phyloP scores from a whole-genome alignment of 2,113 vertebrate species.

The Pelobates fuscus region DNA sequence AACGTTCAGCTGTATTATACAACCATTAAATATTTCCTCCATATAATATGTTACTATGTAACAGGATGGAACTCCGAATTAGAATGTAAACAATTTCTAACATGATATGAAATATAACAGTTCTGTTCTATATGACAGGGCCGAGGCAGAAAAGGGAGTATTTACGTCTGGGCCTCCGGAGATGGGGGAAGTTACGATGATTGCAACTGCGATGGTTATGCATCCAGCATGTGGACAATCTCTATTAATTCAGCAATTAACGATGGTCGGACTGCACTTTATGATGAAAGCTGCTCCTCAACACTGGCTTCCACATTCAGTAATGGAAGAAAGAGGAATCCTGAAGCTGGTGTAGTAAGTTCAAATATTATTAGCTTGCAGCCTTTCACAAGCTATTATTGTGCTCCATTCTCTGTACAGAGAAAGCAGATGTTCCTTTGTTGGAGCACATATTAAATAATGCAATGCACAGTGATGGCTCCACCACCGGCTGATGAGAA shows the following conservation, averaged over 20 bases:
- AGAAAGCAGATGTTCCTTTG: conserved; percentile 45
- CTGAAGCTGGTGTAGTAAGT: conserved; percentile 94
- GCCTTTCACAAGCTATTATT: not conserved
- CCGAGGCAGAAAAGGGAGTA: conserved; percentile 93
- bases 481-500: conserved; percentile 27
- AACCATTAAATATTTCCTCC: too few species aligned
- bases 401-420: conserved; percentile 4
- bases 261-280: conserved; percentile 91
- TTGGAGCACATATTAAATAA: conserved; percentile 35
- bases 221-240: conserved; percentile 99
- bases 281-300: conserved; percentile 97
- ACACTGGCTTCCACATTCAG: conserved; percentile 97
- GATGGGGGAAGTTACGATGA: conserved; percentile 97
- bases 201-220: conserved; percentile 97
- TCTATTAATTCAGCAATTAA: conserved; percentile 99
- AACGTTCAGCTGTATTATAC: too few species aligned
- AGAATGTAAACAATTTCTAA: too few species aligned
- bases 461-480: conserved; percentile 2
- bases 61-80: too few species aligned
- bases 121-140: conserved; percentile 70
- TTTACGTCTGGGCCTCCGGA: conserved; percentile 98
- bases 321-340: conserved; percentile 96
- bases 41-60: too few species aligned
- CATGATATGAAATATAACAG: not conserved
- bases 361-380: conserved; percentile 20